Percentiles rank a stretch among this genome's conserved stretches.
phyloP scores from a whole-genome alignment of 2,888 invertebrate genomes.

The Drosophila fungiperda region DNA sequence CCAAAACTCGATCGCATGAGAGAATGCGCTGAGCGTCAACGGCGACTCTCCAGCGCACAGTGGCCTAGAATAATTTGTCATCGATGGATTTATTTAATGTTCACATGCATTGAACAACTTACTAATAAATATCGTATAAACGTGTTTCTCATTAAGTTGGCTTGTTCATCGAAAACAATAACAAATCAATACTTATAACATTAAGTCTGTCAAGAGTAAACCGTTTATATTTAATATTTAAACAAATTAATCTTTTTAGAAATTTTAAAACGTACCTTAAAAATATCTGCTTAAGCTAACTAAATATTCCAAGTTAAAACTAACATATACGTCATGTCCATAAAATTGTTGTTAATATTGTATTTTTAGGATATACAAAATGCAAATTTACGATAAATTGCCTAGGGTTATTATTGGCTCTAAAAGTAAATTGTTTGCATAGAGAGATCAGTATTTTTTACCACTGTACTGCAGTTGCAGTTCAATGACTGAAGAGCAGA shows the following conservation, averaged over 20 bases:
- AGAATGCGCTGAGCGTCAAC: conserved; percentile 59
- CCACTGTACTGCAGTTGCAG: conserved; percentile 63
- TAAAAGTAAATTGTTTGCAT: background rate
- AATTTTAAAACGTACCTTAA: background rate
- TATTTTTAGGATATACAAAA: background rate
- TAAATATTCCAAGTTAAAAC: background rate
- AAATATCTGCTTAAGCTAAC: background rate
- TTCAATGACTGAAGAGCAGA: conserved; percentile 70
- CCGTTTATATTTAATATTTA: background rate
- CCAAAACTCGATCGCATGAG: conserved; percentile 74
- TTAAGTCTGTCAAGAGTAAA: background rate
- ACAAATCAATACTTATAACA: background rate
- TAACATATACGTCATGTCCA: background rate
- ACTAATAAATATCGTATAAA: background rate
- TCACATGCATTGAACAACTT: background rate
- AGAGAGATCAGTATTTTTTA: background rate
- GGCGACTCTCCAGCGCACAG: conserved; percentile 49
- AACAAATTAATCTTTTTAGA: background rate
- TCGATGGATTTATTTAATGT: background rate
- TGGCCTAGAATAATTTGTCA: conserved; percentile 37
- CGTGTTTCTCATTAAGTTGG: background rate
- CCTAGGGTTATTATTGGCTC: background rate
- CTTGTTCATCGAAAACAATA: background rate
- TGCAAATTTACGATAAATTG: background rate
- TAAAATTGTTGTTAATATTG: background rate